Evolutionary conservation across 2,797 vertebrate species (phyloP).

Genomic region (Liparis tanakae): DNA sequence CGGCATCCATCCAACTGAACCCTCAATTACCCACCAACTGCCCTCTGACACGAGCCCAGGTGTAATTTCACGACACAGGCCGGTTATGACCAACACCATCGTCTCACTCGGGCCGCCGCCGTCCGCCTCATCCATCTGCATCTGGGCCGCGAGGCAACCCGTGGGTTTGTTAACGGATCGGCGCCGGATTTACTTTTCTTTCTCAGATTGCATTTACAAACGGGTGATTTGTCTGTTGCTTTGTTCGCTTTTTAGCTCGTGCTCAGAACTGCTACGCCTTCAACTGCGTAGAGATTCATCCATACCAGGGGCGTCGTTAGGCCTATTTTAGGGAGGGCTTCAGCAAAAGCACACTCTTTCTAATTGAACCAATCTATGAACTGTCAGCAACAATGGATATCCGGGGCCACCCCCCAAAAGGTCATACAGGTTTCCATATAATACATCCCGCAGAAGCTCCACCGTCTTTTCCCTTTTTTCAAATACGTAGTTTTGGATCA

Average conservation of each 20-base stretch:
- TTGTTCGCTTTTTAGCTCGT: not conserved
- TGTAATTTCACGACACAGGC: constrained; percentile 39
- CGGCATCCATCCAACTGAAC: constrained; percentile 44
- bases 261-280: not conserved
- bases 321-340: too few relatives aligned
- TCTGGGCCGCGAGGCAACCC: constrained; percentile 50
- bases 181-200: constrained; percentile 54
- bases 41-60: constrained; percentile 43
- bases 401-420: too few relatives aligned
- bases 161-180: constrained; percentile 50
- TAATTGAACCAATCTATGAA: too few relatives aligned
- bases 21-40: constrained; percentile 49
- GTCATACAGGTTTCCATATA: constrained; percentile 26
- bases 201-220: constrained; percentile 42
- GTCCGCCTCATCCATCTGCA: constrained; percentile 73
- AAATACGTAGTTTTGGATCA: constrained; percentile 63
- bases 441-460: constrained; percentile 24
- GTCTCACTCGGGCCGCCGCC: not conserved
- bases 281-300: not conserved
- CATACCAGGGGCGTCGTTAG: not conserved
- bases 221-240: constrained; percentile 38
- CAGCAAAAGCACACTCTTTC: too few relatives aligned
- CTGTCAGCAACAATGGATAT: too few relatives aligned
- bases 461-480: constrained; percentile 33
- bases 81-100: constrained; percentile 7